Evolutionary conservation across 2,888 invertebrate species (phyloP).

Genomic region (Sarcophaga caerulescens): DNA sequence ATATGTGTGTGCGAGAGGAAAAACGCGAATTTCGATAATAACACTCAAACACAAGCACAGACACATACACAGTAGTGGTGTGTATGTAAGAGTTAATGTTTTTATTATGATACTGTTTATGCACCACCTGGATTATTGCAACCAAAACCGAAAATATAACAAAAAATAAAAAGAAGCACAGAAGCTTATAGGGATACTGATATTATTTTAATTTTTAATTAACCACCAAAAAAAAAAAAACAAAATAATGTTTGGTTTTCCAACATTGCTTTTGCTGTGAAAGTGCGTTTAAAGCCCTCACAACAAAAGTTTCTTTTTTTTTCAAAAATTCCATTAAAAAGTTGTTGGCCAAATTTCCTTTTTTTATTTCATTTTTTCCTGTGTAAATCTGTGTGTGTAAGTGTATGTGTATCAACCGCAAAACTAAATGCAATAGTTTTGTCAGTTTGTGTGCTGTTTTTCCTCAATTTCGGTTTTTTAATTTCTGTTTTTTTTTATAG

Average conservation of each 20-base stretch:
- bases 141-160: neutral
- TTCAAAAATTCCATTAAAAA: constrained; percentile 18
- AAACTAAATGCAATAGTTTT: constrained; percentile 44
- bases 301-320: neutral
- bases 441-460: neutral
- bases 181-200: neutral
- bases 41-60: neutral
- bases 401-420: constrained; percentile 32
- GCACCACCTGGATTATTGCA: constrained; percentile 45
- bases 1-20: too few relatives aligned
- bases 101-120: constrained; percentile 33
- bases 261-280: too few relatives aligned
- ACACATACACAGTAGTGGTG: neutral
- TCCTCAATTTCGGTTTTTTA: constrained; percentile 20
- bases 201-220: constrained; percentile 54
- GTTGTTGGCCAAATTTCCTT: constrained; percentile 10
- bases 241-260: too few relatives aligned
- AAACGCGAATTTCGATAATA: neutral
- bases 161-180: neutral
- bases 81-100: constrained; percentile 17
- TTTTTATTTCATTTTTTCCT: neutral
- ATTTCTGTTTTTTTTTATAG: neutral
- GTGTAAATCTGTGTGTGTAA: neutral
- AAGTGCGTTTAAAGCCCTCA: neutral
- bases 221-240: constrained; percentile 39